phyloP scores from a whole-genome alignment of 2,113 vertebrate genomes.

The Oncorhynchus masou region DNA sequence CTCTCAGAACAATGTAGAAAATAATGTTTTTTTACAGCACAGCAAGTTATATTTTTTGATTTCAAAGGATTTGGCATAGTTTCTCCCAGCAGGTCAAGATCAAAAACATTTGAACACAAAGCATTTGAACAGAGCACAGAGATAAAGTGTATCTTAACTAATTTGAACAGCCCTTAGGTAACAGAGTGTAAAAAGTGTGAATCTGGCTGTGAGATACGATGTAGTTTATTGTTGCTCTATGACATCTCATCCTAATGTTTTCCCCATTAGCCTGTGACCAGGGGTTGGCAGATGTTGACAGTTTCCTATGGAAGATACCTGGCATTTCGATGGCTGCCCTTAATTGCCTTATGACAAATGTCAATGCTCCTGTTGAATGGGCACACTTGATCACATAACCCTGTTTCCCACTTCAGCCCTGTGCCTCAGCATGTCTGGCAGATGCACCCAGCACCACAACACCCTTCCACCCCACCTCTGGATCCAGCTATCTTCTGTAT shows the following conservation, averaged over 20 bases:
- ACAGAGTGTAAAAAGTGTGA: slow-evolving; percentile 18
- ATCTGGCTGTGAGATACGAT: slow-evolving; percentile 42
- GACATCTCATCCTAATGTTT: slow-evolving; percentile 63
- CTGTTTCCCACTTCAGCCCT: slow-evolving; percentile 20
- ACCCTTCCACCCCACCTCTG: slow-evolving; percentile 42
- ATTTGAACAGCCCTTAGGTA: no score
- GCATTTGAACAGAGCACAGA: no score
- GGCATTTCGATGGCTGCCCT: slow-evolving; percentile 71
- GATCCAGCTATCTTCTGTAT: slow-evolving; percentile 40
- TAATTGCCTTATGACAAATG: slow-evolving; percentile 78
- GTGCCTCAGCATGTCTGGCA: slow-evolving; percentile 62
- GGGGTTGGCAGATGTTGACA: slow-evolving; percentile 56
- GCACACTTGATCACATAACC: slow-evolving; percentile 29
- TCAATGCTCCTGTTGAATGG: slow-evolving; percentile 75
- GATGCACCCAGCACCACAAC: slow-evolving; percentile 52
- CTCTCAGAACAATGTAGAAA: no score
- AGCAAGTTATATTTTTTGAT: no score
- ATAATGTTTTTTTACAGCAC: no score
- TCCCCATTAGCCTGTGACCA: slow-evolving; percentile 69
- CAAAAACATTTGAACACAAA: no score
- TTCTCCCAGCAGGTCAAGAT: no score
- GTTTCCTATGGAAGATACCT: slow-evolving; percentile 74
- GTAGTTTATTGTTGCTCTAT: slow-evolving; percentile 63
- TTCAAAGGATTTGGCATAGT: no score
- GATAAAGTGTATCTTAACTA: no score